Evolutionary conservation across 1,140 invertebrate species (phyloP).

Genomic region (Cyrtorhinus lividipennis): DNA sequence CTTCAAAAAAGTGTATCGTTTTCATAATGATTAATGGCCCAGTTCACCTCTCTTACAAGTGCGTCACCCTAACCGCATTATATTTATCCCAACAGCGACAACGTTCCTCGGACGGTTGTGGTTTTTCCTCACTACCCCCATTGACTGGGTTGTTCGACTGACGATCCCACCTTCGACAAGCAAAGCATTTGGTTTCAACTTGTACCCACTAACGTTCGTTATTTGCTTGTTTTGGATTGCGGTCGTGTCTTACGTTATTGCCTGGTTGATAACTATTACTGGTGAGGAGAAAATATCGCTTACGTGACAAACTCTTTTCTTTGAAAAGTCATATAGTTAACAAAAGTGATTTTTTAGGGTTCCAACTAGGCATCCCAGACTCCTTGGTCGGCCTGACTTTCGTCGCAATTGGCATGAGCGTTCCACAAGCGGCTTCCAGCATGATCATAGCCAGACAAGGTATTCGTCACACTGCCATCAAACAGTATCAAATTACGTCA

Average conservation of each 20-base stretch:
- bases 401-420: conserved; percentile 64
- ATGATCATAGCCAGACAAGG: conserved; percentile 63
- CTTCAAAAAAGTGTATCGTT: too few relatives aligned
- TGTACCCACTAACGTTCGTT: conserved; percentile 44
- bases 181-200: conserved; percentile 33
- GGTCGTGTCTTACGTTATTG: conserved; percentile 44
- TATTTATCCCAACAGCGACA: background rate
- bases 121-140: conserved; percentile 44
- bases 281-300: too few relatives aligned
- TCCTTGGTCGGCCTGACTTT: conserved; percentile 75
- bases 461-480: too few relatives aligned
- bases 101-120: background rate
- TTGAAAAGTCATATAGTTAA: too few relatives aligned
- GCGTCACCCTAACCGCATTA: too few relatives aligned
- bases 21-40: too few relatives aligned
- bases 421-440: conserved; percentile 73
- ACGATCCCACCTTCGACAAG: conserved; percentile 61
- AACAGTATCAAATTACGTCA: too few relatives aligned
- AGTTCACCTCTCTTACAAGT: too few relatives aligned
- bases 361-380: conserved; percentile 47
- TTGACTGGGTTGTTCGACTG: conserved; percentile 48
- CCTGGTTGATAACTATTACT: conserved; percentile 56
- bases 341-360: conserved; percentile 42
- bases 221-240: conserved; percentile 53
- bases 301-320: too few relatives aligned